Conservation (phyloP, 2,888 invertebrate genomes). For the Mylabris sibirica region DNA sequence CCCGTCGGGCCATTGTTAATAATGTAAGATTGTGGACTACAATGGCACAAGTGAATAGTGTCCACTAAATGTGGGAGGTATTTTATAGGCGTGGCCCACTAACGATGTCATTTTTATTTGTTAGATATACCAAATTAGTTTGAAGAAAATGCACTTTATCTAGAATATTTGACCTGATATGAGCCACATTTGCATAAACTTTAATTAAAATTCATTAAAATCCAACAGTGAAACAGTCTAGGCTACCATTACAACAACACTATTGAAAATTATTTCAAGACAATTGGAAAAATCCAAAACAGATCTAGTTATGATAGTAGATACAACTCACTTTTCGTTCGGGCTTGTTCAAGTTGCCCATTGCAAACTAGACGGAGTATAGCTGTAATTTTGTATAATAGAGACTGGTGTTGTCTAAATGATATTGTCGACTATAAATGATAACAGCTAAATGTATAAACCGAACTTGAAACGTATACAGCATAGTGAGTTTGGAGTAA, state of each 20-base stretch:
- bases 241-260: neutral
- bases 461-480: neutral
- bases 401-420: neutral
- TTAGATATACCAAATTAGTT: constrained; percentile 56
- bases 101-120: constrained; percentile 57
- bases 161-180: constrained; percentile 31
- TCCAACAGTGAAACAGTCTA: neutral
- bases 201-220: constrained; percentile 49
- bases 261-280: neutral
- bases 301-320: too few species aligned
- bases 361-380: neutral
- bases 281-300: too few species aligned
- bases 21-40: constrained; percentile 60
- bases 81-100: constrained; percentile 53
- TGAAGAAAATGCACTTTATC: constrained; percentile 49
- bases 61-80: constrained; percentile 59
- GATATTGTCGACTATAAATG: neutral
- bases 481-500: neutral
- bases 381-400: neutral
- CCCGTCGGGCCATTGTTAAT: constrained; percentile 62
- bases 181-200: constrained; percentile 47
- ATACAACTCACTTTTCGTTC: too few species aligned
- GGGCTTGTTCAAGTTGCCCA: neutral
- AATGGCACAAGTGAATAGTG: constrained; percentile 58
- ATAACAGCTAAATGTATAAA: neutral